phyloP scores from a whole-genome alignment of 2,797 vertebrate species.

The Pelobates cultripes region DNA sequence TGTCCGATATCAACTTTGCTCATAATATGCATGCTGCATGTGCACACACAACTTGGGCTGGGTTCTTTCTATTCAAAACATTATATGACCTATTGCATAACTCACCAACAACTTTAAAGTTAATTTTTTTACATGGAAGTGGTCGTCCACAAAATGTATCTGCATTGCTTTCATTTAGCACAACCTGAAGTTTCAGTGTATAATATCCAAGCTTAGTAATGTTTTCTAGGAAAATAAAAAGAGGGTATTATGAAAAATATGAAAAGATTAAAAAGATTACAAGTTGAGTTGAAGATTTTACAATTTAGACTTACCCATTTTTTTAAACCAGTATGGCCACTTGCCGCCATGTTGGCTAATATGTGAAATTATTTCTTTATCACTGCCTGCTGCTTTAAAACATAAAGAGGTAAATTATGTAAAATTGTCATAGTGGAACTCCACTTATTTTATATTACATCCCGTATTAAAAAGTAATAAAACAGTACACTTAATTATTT shows the following conservation, averaged over 20 bases:
- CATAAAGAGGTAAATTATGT: not conserved
- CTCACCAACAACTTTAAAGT: slow-evolving; percentile 87
- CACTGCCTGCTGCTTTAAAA: slow-evolving; percentile 73
- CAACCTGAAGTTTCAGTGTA: slow-evolving; percentile 79
- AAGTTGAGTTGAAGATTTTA: slow-evolving; percentile 2
- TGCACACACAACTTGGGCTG: too few relatives aligned
- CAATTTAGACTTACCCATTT: slow-evolving; percentile 76
- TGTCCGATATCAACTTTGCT: too few relatives aligned
- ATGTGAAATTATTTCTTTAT: slow-evolving; percentile 72
- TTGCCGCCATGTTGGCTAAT: slow-evolving; percentile 76
- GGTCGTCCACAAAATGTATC: slow-evolving; percentile 72
- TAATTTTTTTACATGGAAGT: slow-evolving; percentile 79
- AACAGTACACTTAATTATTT: too few relatives aligned
- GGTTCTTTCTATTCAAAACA: too few relatives aligned
- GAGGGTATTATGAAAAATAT: slow-evolving; percentile 54
- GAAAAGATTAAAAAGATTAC: slow-evolving; percentile 12
- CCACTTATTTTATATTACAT: too few relatives aligned
- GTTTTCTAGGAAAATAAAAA: slow-evolving; percentile 69
- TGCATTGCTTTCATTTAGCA: slow-evolving; percentile 75
- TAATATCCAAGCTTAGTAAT: slow-evolving; percentile 81
- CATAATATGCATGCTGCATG: too few relatives aligned
- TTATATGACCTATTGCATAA: not conserved
- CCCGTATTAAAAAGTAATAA: too few relatives aligned
- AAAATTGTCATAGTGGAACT: too few relatives aligned
- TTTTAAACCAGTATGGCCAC: slow-evolving; percentile 88